These are phyloP conservation scores for Acanthurus leucopareius DNA, from an alignment of 2,797 vertebrate genomes.

Conservation along the genomic window DNA sequence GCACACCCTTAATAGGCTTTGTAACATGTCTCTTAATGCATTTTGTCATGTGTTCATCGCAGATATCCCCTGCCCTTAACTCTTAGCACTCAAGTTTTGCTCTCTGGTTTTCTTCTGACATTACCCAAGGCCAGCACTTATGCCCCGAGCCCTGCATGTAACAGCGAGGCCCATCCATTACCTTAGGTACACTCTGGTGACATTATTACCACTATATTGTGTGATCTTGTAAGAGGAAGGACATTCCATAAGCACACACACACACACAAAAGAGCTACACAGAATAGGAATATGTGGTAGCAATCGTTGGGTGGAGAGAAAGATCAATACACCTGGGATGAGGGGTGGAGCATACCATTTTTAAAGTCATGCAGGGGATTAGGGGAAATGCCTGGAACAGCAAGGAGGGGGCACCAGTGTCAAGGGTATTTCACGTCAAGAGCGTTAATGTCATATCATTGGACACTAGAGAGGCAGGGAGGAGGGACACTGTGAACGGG, in stretches of 20 bases:
- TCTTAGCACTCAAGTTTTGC: conserved; percentile 26
- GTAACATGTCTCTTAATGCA: conserved; percentile 41
- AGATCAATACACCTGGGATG: conserved; percentile 77
- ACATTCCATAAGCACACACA: conserved; percentile 30
- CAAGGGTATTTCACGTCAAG: conserved; percentile 75
- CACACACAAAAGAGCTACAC: conserved; percentile 23
- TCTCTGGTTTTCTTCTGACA: conserved; percentile 75
- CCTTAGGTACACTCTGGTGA: conserved; percentile 68
- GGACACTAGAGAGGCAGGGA: conserved; percentile 21
- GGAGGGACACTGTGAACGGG: neutral
- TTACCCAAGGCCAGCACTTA: conserved; percentile 68
- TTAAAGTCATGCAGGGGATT: conserved; percentile 67
- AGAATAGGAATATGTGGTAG: conserved; percentile 45
- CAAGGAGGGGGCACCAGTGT: conserved; percentile 55
- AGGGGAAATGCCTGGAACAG: conserved; percentile 38
- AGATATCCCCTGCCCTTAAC: conserved; percentile 49
- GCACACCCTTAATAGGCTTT: conserved; percentile 33
- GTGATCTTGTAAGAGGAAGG: conserved; percentile 67
- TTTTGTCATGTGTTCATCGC: conserved; percentile 52
- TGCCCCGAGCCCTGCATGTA: conserved; percentile 45
- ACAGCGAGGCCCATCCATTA: conserved; percentile 68
- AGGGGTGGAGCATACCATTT: conserved; percentile 70
- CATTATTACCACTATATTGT: conserved; percentile 74
- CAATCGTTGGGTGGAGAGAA: conserved; percentile 49
- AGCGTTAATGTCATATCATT: conserved; percentile 66